phyloP scores from a whole-genome alignment of 2,113 vertebrate genomes.

The Taxidea taxus region DNA sequence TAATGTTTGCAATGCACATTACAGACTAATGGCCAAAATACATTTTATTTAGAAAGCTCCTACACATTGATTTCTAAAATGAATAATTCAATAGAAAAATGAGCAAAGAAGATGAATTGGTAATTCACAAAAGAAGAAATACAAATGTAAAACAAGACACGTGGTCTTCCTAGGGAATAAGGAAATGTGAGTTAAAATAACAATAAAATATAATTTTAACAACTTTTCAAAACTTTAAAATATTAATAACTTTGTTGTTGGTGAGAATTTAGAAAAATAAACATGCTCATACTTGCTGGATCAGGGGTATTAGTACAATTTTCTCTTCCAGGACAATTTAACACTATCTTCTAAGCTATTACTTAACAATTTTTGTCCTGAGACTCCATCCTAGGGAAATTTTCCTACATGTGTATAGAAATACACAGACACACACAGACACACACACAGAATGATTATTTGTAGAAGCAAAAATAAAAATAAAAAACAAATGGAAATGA shows the following conservation, averaged over 20 bases:
- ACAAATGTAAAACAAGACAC: neutral
- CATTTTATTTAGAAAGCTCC: conserved; percentile 49
- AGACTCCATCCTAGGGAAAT: neutral
- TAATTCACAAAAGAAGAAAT: conserved; percentile 23
- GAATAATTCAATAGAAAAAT: conserved; percentile 41
- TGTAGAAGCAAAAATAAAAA: neutral
- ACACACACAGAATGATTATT: neutral
- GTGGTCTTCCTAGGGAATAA: neutral
- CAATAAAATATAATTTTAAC: conserved; percentile 1
- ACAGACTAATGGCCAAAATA: conserved; percentile 23
- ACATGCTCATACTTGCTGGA: neutral
- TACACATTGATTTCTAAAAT: conserved; percentile 26
- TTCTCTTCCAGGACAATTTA: neutral
- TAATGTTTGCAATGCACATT: conserved; percentile 29
- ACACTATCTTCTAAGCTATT: neutral
- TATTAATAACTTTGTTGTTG: neutral
- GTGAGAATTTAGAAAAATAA: conserved; percentile 14
- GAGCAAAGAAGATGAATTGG: conserved; percentile 15
- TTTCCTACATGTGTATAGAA: neutral
- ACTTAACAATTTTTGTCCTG: neutral
- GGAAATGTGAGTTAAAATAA: neutral
- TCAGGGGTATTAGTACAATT: neutral
- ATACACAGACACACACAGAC: neutral
- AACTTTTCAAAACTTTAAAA: neutral
- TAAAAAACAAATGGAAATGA: neutral